Percentiles rank a stretch among this genome's conserved stretches.
Evolutionary conservation across 2,888 invertebrate species (phyloP).

Genomic region (Coelogynopora nodosa): DNA sequence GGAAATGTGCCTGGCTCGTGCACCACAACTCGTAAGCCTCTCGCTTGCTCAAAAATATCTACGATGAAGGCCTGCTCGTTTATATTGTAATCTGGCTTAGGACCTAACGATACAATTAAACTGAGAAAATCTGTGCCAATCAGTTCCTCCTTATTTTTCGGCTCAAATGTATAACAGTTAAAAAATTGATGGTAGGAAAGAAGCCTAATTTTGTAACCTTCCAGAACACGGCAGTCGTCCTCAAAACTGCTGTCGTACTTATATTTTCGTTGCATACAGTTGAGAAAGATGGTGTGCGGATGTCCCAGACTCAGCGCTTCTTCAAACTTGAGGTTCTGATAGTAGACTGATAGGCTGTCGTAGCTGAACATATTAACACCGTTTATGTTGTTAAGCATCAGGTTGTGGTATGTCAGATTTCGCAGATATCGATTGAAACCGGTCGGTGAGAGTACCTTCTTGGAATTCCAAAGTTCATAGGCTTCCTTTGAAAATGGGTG

Average conservation of each 20-base stretch:
- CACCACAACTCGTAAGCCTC: slow-evolving; percentile 38
- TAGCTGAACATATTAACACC: neutral
- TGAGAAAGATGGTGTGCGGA: slow-evolving; percentile 18
- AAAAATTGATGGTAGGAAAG: slow-evolving; percentile 44
- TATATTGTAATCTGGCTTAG: slow-evolving; percentile 32
- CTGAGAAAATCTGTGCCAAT: slow-evolving; percentile 27
- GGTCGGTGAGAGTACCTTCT: slow-evolving; percentile 42
- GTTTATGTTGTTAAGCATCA: slow-evolving; percentile 6
- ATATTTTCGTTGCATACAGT: slow-evolving; percentile 38
- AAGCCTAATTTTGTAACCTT: slow-evolving; percentile 36
- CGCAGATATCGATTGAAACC: slow-evolving; percentile 39
- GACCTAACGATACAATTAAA: slow-evolving; percentile 42
- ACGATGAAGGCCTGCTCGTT: slow-evolving; percentile 41
- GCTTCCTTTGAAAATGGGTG: slow-evolving; percentile 44
- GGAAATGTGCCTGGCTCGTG: slow-evolving; percentile 47
- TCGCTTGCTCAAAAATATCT: slow-evolving; percentile 47
- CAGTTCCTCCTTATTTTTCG: neutral
- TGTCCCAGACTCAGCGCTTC: slow-evolving; percentile 40
- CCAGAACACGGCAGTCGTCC: slow-evolving; percentile 30
- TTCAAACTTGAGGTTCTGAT: slow-evolving; percentile 42
- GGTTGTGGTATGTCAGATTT: neutral
- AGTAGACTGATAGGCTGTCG: slow-evolving; percentile 32
- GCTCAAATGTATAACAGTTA: slow-evolving; percentile 47
- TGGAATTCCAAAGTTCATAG: slow-evolving; percentile 37
- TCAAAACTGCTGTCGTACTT: neutral